Base-by-base conservation (phyloP, 1,140 invertebrate genomes). In the Bilobella aurantiaca region DNA sequence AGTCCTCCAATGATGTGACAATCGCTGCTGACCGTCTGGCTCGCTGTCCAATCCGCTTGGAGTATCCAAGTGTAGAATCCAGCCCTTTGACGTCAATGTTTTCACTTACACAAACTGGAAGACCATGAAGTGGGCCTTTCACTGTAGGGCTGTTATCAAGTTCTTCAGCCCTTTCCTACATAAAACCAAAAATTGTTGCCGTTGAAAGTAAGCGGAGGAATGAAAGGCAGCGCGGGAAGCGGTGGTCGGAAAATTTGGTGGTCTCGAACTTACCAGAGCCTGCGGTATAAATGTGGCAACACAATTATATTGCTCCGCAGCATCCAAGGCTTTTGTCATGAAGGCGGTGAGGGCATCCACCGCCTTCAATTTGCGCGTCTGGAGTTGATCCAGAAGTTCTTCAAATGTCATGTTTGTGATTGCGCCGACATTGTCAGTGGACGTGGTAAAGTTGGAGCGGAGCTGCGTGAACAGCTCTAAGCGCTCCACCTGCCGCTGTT, bases 61-160 rank as follows among this genome's bases (percentile, higher is more conserved):
- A 72, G n/a, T 79, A 70, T 2, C 81, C 81, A n/a, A 76, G 64
- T 21, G 75, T 79, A 30, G 74, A 75, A 61, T 81, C 81, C 70
- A 80, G 76, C 16, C 79, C 79, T 70, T 78, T 66, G 18, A 81
- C 65, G 21, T 70, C 61, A 18, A 76, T 66, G 62, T 71, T 73
- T 53, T 77, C 76, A 64, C 77, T 78, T 28, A 78, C 69, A 61
- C 76, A 76, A 58, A 78, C 71, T 18, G 77, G 77, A 8, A 78
- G 30, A 14, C 77, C 77, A 66, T 74, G 75, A 5, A 78, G 68
- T 28, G 75, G 74, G 16, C 68, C 71, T 56, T 66, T 68, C 1
- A 63, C 56, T n/a, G 53, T 28, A 2, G 32, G 14, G 56, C 65
- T 27, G 1, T 30, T 56, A 47, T 73, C 68, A 12, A 73, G 42